phyloP scores from a whole-genome alignment of 2,113 vertebrate species.

The Callopanchax toddi region DNA sequence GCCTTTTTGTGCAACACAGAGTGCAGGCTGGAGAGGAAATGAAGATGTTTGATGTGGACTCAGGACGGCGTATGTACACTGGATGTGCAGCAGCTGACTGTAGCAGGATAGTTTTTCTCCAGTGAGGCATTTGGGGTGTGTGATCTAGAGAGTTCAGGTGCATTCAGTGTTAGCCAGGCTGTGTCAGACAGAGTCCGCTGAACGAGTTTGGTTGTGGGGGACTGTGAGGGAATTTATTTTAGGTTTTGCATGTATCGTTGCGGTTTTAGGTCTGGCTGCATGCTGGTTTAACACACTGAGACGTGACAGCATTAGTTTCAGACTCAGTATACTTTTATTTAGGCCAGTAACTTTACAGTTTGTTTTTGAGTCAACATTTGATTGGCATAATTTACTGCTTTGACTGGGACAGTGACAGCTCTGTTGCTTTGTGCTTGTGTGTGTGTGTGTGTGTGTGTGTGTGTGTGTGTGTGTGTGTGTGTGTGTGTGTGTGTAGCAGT shows the following conservation, averaged over 20 bases:
- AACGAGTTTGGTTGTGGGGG: slow-evolving; percentile 20
- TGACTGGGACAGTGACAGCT: slow-evolving; percentile 22
- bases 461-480: too few species aligned
- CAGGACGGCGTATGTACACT: slow-evolving; percentile 56
- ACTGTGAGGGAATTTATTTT: slow-evolving; percentile 31
- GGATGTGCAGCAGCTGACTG: slow-evolving; percentile 50
- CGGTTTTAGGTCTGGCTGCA: slow-evolving; percentile 37
- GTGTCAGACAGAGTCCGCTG: slow-evolving; percentile 20
- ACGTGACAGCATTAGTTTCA: slow-evolving; percentile 1
- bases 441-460: not conserved
- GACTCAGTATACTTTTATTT: too few species aligned
- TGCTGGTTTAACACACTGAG: slow-evolving; percentile 19
- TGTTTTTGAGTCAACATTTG: slow-evolving; percentile 20
- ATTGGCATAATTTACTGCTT: slow-evolving; percentile 26
- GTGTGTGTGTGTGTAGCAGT: not conserved
- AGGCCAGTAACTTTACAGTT: slow-evolving; percentile 10
- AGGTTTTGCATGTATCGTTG: slow-evolving; percentile 23
- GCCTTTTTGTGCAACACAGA: slow-evolving; percentile 49
- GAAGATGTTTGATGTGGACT: slow-evolving; percentile 67
- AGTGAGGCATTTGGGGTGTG: slow-evolving; percentile 35
- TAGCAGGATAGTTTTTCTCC: slow-evolving; percentile 47
- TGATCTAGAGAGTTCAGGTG: slow-evolving; percentile 49
- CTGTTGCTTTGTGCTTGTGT: slow-evolving; percentile 37
- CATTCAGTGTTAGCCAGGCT: slow-evolving; percentile 47
- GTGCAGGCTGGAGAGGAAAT: slow-evolving; percentile 57